Evolutionary conservation across 2,113 vertebrate species (phyloP).

Genomic region (Alligator sinensis): DNA sequence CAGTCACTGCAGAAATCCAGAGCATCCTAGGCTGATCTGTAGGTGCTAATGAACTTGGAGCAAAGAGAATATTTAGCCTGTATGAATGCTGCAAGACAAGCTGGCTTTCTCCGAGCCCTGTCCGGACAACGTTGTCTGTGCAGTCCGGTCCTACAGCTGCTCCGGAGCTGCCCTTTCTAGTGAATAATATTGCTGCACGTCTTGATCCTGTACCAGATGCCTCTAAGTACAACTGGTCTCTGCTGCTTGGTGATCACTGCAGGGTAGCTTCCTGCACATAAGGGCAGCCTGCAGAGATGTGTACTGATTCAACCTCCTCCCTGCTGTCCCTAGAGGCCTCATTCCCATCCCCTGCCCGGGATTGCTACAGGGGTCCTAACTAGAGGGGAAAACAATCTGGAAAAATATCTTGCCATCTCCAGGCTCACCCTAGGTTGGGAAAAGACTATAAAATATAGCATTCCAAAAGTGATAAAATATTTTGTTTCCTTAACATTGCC

Average conservation of each 20-base stretch:
- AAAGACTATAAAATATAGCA: neutral
- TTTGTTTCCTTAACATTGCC: neutral
- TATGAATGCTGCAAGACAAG: neutral
- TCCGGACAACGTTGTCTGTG: neutral
- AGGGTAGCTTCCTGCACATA: neutral
- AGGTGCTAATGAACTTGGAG: neutral
- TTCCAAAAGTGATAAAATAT: neutral
- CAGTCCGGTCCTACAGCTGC: neutral
- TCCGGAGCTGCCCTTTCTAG: neutral
- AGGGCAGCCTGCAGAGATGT: neutral
- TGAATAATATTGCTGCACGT: neutral
- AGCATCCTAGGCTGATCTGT: neutral
- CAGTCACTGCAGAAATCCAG: neutral
- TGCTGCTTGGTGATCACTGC: neutral
- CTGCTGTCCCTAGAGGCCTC: neutral
- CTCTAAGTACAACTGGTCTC: neutral
- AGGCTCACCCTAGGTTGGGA: neutral
- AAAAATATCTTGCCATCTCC: neutral
- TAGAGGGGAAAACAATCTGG: neutral
- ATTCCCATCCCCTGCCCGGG: neutral
- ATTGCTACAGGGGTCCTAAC: accelerated
- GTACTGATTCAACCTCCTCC: neutral
- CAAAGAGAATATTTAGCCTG: too few species aligned
- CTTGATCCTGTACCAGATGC: neutral
- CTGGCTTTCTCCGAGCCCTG: neutral